phyloP scores from a whole-genome alignment of 1,140 invertebrate species.

The Neotoxoptera formosana region DNA sequence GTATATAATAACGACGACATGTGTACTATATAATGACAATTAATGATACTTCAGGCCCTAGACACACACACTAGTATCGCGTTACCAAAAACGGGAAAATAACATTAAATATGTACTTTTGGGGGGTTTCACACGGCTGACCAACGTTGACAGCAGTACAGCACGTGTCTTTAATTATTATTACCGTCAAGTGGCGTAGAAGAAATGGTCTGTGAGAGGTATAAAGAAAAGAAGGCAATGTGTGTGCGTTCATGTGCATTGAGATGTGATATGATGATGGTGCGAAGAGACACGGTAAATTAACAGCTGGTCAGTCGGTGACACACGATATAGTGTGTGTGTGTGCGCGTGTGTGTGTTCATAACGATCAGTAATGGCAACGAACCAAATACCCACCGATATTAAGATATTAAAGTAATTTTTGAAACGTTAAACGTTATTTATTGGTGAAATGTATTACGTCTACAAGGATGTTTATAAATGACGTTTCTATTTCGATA shows the following conservation, averaged over 20 bases:
- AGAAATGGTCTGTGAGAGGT: background rate
- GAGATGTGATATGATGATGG: constrained; percentile 26
- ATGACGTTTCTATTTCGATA: constrained; percentile 35
- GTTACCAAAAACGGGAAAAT: constrained; percentile 34
- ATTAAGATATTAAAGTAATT: constrained; percentile 18
- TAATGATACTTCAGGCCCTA: background rate
- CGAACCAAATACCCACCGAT: constrained; percentile 11
- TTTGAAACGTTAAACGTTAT: constrained; percentile 12
- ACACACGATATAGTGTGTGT: constrained; percentile 34
- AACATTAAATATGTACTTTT: background rate
- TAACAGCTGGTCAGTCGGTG: constrained; percentile 48
- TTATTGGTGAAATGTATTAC: constrained; percentile 2
- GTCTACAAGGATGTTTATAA: constrained; percentile 10
- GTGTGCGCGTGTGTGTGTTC: constrained; percentile 14
- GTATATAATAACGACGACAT: constrained; percentile 31
- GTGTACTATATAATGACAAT: constrained; percentile 32
- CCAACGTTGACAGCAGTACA: constrained; percentile 22
- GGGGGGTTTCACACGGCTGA: constrained; percentile 33
- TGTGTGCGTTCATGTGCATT: constrained; percentile 26
- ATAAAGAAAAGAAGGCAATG: background rate
- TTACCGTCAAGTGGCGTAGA: background rate
- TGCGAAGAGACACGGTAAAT: constrained; percentile 28
- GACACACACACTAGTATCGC: background rate
- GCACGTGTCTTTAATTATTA: constrained; percentile 33
- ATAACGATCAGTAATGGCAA: constrained; percentile 1